These are phyloP conservation scores for Benthochromis sp. DNA, from an alignment of 2,113 vertebrate genomes.

Conservation along the genomic window DNA sequence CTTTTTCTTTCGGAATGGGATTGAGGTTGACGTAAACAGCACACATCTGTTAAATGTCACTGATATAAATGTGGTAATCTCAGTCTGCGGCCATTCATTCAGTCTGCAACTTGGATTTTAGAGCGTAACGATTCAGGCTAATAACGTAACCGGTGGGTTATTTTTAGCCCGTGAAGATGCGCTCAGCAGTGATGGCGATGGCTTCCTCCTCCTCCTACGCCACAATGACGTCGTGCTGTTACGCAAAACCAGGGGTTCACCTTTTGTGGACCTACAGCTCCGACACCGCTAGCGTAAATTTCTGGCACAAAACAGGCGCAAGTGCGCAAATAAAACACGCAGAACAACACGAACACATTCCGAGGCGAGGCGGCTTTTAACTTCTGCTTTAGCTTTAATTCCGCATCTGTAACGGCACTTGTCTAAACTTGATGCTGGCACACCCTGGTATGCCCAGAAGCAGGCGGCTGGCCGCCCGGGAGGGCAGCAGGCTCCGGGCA, in stretches of 20 bases:
- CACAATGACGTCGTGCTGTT: constrained; percentile 53
- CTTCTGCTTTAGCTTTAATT: not conserved
- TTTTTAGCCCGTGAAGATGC: constrained; percentile 53
- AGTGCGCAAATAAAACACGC: too few species aligned
- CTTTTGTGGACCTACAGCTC: constrained; percentile 32
- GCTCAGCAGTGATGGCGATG: constrained; percentile 45
- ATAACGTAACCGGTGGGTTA: constrained; percentile 42
- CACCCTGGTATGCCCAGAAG: not conserved
- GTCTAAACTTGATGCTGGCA: constrained; percentile 13
- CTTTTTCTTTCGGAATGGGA: not conserved
- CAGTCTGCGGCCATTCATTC: not conserved
- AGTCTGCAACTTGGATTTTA: not conserved
- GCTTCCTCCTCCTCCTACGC: constrained; percentile 43
- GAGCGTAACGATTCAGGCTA: not conserved
- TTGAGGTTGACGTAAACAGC: not conserved
- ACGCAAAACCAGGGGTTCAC: constrained; percentile 69
- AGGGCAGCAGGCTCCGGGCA: not conserved
- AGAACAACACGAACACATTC: not conserved
- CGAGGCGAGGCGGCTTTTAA: not conserved
- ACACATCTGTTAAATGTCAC: not conserved
- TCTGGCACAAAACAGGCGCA: not conserved
- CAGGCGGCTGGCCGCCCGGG: not conserved
- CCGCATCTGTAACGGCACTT: not conserved
- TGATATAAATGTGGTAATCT: not conserved
- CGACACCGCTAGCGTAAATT: not conserved